Evolutionary conservation across 2,797 vertebrate species (phyloP).

Genomic region (Chelon labrosus): DNA sequence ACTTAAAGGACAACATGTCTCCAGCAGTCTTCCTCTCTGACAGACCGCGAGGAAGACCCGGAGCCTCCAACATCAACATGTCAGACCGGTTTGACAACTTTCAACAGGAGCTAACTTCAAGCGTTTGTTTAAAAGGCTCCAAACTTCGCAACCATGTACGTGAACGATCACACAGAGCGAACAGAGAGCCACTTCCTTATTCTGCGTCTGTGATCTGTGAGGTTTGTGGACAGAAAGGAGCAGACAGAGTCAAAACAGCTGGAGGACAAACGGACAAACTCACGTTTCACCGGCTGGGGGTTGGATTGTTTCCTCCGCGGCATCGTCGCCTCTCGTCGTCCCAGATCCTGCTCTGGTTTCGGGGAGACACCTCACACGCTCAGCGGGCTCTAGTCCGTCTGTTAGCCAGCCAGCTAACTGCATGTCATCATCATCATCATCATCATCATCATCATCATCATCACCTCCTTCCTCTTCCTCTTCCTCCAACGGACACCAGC

Average conservation of each 20-base stretch:
- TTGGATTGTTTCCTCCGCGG: constrained; percentile 93
- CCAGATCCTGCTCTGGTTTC: constrained; percentile 32
- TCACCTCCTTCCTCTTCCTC: constrained; percentile 82
- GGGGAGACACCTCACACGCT: constrained; percentile 7
- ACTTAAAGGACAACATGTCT: constrained; percentile 30
- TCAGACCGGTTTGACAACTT: constrained; percentile 25
- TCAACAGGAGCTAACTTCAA: not conserved
- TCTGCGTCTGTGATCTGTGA: not conserved
- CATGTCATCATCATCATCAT: constrained; percentile 73
- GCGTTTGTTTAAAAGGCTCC: too few species aligned
- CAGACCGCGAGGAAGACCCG: constrained; percentile 24
- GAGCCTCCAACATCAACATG: constrained; percentile 3
- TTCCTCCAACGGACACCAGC: constrained; percentile 75
- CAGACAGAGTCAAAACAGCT: too few species aligned
- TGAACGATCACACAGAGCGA: too few species aligned
- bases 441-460: constrained; percentile 73
- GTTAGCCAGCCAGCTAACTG: constrained; percentile 63
- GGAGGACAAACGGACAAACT: constrained; percentile 52
- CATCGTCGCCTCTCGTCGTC: constrained; percentile 76
- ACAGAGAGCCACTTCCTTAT: not conserved
- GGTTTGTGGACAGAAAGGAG: not conserved
- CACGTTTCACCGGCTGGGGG: constrained; percentile 92
- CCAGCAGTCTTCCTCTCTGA: constrained; percentile 42
- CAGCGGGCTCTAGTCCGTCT: constrained; percentile 30
- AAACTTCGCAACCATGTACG: accelerated